phyloP scores from a whole-genome alignment of 2,797 vertebrate species.

The Leuciscus waleckii region DNA sequence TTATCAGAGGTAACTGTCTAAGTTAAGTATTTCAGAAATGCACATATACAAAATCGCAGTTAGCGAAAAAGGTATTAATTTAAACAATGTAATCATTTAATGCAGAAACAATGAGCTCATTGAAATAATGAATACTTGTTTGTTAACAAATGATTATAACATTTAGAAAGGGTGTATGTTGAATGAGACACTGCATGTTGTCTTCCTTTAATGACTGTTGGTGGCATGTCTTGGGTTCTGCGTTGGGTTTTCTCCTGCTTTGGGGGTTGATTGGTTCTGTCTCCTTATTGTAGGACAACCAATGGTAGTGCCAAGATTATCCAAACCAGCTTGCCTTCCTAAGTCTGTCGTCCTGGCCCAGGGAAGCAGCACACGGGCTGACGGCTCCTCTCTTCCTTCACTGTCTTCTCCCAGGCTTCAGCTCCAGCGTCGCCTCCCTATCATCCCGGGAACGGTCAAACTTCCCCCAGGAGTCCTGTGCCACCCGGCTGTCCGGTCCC shows the following conservation, averaged over 20 bases:
- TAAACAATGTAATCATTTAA: too few species aligned
- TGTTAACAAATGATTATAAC: too few species aligned
- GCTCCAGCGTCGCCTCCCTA: slow-evolving; percentile 82
- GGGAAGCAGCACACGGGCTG: slow-evolving; percentile 56
- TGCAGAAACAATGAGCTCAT: too few species aligned
- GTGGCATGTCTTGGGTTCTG: slow-evolving; percentile 25
- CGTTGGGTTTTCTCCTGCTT: slow-evolving; percentile 17
- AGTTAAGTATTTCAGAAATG: too few species aligned
- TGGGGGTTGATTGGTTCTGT: slow-evolving; percentile 17
- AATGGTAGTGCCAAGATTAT: slow-evolving; percentile 59
- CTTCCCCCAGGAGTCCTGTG: slow-evolving; percentile 81
- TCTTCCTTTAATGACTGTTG: neutral
- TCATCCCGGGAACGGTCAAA: slow-evolving; percentile 88
- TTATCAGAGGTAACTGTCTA: too few species aligned
- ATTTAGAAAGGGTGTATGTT: too few species aligned
- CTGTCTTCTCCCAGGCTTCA: slow-evolving; percentile 71
- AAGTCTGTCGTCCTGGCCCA: slow-evolving; percentile 65
- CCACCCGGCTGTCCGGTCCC: slow-evolving; percentile 12
- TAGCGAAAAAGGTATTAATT: too few species aligned
- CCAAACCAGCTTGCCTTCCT: slow-evolving; percentile 56
- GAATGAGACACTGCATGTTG: slow-evolving; percentile 8
- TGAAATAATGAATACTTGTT: too few species aligned
- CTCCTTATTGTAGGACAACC: slow-evolving; percentile 64
- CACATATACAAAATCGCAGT: too few species aligned
- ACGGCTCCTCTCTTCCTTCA: slow-evolving; percentile 66